phyloP scores from a whole-genome alignment of 92 coral and sea anemone genomes.

The Montipora capitata region DNA sequence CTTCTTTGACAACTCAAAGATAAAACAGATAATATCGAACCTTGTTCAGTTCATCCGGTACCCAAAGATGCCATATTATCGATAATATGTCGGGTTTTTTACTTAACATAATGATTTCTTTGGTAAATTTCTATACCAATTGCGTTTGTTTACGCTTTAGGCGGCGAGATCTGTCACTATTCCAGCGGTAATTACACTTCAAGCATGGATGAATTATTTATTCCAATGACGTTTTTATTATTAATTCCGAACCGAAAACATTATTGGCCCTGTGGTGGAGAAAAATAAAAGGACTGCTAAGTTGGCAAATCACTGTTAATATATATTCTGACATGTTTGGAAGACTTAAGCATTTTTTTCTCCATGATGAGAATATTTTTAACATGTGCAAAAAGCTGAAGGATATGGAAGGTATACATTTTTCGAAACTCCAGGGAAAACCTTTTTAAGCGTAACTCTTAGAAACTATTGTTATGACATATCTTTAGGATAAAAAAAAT shows the following conservation, averaged over 20 bases:
- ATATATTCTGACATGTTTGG: neutral
- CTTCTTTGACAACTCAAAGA: no score
- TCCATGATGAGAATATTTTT: neutral
- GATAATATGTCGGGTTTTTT: slow-evolving; percentile 16
- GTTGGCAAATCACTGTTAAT: neutral
- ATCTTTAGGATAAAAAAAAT: no score
- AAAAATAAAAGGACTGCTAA: neutral
- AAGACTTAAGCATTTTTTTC: no score
- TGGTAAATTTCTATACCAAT: neutral
- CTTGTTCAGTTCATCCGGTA: neutral
- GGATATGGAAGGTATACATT: neutral
- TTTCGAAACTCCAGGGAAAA: neutral
- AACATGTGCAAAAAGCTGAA: neutral
- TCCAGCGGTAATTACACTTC: neutral
- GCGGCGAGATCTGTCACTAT: slow-evolving; percentile 5
- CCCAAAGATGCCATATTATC: neutral
- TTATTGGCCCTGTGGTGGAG: slow-evolving; percentile 19
- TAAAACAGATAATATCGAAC: neutral
- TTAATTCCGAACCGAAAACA: slow-evolving; percentile 9
- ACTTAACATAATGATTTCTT: neutral
- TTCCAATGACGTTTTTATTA: slow-evolving; percentile 3
- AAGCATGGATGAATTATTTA: slow-evolving; percentile 5
- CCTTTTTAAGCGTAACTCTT: no score
- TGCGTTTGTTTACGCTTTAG: neutral
- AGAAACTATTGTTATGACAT: no score